Evolutionary conservation across 2,888 invertebrate genomes (phyloP).

Genomic region (Limnephilus lunatus): DNA sequence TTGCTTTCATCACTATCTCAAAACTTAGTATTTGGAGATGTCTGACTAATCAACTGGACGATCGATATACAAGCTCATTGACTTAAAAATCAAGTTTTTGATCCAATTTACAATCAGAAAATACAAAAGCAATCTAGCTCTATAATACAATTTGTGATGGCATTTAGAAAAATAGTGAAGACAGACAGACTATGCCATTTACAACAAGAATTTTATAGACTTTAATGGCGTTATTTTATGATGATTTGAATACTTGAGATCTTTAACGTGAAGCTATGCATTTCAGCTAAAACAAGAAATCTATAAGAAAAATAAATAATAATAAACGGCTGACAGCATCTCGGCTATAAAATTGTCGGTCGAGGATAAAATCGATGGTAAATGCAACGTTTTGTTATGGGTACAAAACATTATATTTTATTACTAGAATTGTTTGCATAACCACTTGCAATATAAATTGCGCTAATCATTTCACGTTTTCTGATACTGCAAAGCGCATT

Average conservation of each 20-base stretch:
- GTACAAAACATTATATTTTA: background rate
- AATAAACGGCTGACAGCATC: background rate
- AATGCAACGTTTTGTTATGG: background rate
- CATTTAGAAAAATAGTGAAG: background rate
- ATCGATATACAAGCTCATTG: too few species aligned
- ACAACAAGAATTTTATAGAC: background rate
- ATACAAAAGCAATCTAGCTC: too few species aligned
- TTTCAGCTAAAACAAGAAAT: background rate
- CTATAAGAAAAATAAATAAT: background rate
- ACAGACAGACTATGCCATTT: background rate
- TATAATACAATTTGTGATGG: too few species aligned
- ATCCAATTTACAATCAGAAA: too few species aligned
- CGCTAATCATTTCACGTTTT: background rate
- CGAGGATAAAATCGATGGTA: background rate
- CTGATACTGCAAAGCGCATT: background rate
- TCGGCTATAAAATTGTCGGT: background rate
- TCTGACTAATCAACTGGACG: too few species aligned
- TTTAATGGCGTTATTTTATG: background rate
- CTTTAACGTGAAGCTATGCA: background rate
- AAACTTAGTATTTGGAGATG: too few species aligned
- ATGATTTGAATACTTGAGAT: background rate
- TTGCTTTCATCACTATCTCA: too few species aligned
- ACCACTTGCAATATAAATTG: background rate
- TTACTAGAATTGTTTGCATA: background rate
- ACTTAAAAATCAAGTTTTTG: too few species aligned